Conservation (phyloP, 2,888 invertebrate species). For the Spilarctia lutea region DNA sequence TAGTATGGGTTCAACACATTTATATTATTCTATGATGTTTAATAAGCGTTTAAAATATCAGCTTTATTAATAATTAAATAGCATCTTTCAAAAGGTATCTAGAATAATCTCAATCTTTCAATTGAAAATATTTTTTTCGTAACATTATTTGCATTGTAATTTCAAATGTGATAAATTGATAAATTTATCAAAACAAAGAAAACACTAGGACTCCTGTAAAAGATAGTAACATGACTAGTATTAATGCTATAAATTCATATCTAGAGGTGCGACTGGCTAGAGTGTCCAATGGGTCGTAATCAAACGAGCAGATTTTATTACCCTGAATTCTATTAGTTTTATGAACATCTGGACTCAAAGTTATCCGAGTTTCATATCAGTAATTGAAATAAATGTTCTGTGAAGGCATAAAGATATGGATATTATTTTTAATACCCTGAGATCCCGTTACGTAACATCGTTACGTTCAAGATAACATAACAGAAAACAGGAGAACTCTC, state of each 20-base stretch:
- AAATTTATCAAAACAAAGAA: neutral
- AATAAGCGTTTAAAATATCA: too few species aligned
- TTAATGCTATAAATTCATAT: neutral
- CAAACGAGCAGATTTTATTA: constrained; percentile 7
- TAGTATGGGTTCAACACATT: too few species aligned
- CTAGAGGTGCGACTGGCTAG: neutral
- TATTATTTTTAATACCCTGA: neutral
- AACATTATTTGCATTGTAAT: too few species aligned
- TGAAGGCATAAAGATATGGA: neutral
- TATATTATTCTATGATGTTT: too few species aligned
- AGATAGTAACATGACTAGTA: neutral
- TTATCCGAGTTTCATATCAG: constrained; percentile 13
- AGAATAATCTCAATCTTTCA: too few species aligned
- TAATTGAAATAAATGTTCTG: neutral
- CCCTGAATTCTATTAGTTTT: constrained; percentile 17
- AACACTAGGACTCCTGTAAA: neutral
- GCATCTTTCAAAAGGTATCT: too few species aligned
- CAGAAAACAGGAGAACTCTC: neutral
- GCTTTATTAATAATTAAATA: too few species aligned
- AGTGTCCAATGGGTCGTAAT: neutral
- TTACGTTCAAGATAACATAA: neutral
- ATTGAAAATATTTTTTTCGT: too few species aligned
- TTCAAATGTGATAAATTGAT: too few species aligned
- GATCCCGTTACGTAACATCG: neutral
- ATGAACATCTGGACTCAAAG: constrained; percentile 4